Evolutionary conservation across 2,888 invertebrate genomes (phyloP).

Genomic region (Invenusta paracnida): DNA sequence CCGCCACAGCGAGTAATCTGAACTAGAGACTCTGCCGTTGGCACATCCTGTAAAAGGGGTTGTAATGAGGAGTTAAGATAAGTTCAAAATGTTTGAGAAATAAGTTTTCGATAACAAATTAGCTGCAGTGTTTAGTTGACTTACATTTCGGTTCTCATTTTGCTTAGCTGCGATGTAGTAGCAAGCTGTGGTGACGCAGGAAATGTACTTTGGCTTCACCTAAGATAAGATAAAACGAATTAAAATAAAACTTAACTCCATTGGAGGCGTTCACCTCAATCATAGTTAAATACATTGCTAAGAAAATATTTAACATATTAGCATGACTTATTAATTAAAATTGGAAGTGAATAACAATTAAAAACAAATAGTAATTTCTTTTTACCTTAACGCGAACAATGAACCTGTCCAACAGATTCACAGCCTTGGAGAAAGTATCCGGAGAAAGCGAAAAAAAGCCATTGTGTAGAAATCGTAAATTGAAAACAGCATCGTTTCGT

Average conservation of each 20-base stretch:
- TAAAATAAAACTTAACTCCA: too few species aligned
- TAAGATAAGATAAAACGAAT: too few species aligned
- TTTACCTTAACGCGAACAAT: not conserved
- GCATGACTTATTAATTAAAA: too few species aligned
- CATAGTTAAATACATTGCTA: too few species aligned
- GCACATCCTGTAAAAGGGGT: not conserved
- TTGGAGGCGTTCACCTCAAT: too few species aligned
- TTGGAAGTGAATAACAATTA: too few species aligned
- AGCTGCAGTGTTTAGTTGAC: too few species aligned
- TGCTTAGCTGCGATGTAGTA: not conserved
- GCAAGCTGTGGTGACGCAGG: not conserved
- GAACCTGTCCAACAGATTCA: not conserved
- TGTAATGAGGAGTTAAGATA: not conserved
- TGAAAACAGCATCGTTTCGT: not conserved
- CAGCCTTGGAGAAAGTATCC: not conserved
- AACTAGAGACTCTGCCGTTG: not conserved
- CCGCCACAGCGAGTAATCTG: not conserved
- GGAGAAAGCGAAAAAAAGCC: not conserved
- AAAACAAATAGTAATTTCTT: too few species aligned
- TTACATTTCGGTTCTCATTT: not conserved
- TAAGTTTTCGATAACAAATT: too few species aligned
- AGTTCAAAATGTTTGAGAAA: not conserved
- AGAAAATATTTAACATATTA: too few species aligned
- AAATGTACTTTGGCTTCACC: not conserved
- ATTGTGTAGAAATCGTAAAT: not conserved